A percentile compares a stretch with the other conserved stretches of the same genome.
phyloP scores from a whole-genome alignment of 2,797 vertebrate species.

The Coracias cyanogaster region DNA sequence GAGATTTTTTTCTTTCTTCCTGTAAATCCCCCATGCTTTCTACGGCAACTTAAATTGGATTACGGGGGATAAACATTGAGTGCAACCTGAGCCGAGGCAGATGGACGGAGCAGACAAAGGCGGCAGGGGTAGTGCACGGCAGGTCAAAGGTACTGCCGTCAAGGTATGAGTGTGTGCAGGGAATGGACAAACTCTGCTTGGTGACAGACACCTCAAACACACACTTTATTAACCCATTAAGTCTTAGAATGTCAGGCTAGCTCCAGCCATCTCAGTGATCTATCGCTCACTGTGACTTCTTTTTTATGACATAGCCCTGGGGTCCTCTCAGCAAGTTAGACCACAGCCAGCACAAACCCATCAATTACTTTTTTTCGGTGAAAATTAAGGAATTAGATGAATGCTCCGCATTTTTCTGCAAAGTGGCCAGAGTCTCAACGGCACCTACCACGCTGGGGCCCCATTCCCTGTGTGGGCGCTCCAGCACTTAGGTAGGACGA shows the following conservation, averaged over 20 bases:
- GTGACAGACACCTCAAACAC: slow-evolving; percentile 50
- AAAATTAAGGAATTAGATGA: slow-evolving; percentile 63
- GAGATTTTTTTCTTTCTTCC: slow-evolving; percentile 39
- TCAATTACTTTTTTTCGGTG: slow-evolving; percentile 48
- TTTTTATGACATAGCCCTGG: slow-evolving; percentile 63
- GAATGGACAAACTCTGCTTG: slow-evolving; percentile 40
- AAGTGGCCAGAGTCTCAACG: not conserved
- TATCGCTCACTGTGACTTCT: slow-evolving; percentile 39
- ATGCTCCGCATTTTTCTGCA: slow-evolving; percentile 62
- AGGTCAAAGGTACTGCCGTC: slow-evolving; percentile 63
- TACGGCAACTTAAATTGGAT: slow-evolving; percentile 72
- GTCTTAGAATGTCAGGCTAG: slow-evolving; percentile 51
- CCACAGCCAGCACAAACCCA: slow-evolving; percentile 50
- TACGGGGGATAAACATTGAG: slow-evolving; percentile 60
- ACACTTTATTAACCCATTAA: slow-evolving; percentile 67
- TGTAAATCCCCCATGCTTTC: slow-evolving; percentile 54
- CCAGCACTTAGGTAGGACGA: not conserved
- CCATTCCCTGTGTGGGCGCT: not conserved
- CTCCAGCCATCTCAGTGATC: slow-evolving; percentile 44
- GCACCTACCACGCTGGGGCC: not conserved
- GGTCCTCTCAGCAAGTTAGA: slow-evolving; percentile 31
- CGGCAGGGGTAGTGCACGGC: not conserved
- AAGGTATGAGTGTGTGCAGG: slow-evolving; percentile 41
- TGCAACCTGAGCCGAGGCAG: slow-evolving; percentile 73
- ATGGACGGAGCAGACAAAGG: slow-evolving; percentile 65